Conservation (phyloP, 2,888 invertebrate species). For the Drosophila picticornis region DNA sequence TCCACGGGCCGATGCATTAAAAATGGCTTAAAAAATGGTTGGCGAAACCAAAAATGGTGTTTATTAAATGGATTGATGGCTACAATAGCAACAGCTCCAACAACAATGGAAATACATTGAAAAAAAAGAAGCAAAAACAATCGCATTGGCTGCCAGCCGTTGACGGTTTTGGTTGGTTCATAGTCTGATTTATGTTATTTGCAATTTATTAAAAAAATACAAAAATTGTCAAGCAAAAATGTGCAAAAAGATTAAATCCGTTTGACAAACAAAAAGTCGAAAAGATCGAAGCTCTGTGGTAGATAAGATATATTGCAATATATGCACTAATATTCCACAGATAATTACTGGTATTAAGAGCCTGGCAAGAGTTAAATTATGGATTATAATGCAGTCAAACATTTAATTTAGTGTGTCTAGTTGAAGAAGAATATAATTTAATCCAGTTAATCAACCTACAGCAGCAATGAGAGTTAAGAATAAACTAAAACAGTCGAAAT, state of each 20-base stretch:
- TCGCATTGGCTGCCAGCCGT: constrained; percentile 55
- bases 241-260: constrained; percentile 34
- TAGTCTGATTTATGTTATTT: constrained; percentile 72
- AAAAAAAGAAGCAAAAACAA: constrained; percentile 34
- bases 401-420: neutral
- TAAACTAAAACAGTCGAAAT: neutral
- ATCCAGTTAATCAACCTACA: neutral
- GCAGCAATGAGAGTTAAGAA: neutral
- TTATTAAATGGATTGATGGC: constrained; percentile 81
- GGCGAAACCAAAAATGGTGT: constrained; percentile 83
- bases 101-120: constrained; percentile 18
- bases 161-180: constrained; percentile 45
- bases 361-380: neutral
- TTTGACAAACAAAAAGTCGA: constrained; percentile 33
- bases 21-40: constrained; percentile 78
- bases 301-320: neutral
- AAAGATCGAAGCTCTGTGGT: constrained; percentile 1
- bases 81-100: constrained; percentile 10
- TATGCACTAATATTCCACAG: neutral
- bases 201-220: constrained; percentile 60
- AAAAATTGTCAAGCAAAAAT: constrained; percentile 24
- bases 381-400: neutral
- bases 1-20: constrained; percentile 57
- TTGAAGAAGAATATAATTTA: neutral
- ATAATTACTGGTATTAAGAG: neutral